These are phyloP conservation scores for Drosophila santomea DNA, from an alignment of 1,140 invertebrate genomes.

Conservation along the genomic window DNA sequence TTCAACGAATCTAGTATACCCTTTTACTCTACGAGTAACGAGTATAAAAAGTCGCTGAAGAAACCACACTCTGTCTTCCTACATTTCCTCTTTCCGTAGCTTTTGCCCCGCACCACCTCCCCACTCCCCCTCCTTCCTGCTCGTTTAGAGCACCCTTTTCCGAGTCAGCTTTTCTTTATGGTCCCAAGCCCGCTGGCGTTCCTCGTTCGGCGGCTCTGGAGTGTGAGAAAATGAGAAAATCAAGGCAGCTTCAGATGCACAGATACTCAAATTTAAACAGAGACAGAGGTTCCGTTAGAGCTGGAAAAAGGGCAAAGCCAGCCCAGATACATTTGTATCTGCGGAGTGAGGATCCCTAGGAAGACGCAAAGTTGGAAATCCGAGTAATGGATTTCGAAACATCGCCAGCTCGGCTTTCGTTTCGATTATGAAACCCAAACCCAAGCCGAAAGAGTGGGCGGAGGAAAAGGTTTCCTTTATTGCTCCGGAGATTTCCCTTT, in stretches of 20 bases:
- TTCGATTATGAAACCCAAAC: slow-evolving; percentile 52
- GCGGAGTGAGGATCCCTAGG: slow-evolving; percentile 28
- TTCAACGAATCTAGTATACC: too few relatives aligned
- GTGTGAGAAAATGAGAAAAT: slow-evolving; percentile 69
- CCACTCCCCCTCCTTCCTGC: neutral
- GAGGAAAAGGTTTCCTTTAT: slow-evolving; percentile 30
- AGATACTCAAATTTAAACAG: neutral
- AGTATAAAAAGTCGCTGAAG: slow-evolving; percentile 2
- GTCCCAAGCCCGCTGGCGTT: slow-evolving; percentile 39
- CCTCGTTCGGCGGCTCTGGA: slow-evolving; percentile 27
- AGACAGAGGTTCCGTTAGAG: slow-evolving; percentile 39
- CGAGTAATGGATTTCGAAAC: slow-evolving; percentile 49
- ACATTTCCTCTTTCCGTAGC: slow-evolving; percentile 8
- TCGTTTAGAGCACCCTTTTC: slow-evolving; percentile 16
- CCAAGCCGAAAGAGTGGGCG: slow-evolving; percentile 9
- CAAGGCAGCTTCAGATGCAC: slow-evolving; percentile 35
- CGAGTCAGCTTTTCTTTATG: slow-evolving; percentile 53
- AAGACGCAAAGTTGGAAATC: slow-evolving; percentile 35
- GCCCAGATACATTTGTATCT: slow-evolving; percentile 12
- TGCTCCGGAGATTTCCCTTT: slow-evolving; percentile 17
- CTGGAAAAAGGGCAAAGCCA: slow-evolving; percentile 34
- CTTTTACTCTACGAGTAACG: too few relatives aligned
- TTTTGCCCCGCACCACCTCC: neutral
- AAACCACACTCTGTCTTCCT: slow-evolving; percentile 19
- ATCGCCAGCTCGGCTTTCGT: slow-evolving; percentile 36